These are phyloP conservation scores for Gambelia wislizenii DNA, from an alignment of 2,797 vertebrate species.

Conservation along the genomic window DNA sequence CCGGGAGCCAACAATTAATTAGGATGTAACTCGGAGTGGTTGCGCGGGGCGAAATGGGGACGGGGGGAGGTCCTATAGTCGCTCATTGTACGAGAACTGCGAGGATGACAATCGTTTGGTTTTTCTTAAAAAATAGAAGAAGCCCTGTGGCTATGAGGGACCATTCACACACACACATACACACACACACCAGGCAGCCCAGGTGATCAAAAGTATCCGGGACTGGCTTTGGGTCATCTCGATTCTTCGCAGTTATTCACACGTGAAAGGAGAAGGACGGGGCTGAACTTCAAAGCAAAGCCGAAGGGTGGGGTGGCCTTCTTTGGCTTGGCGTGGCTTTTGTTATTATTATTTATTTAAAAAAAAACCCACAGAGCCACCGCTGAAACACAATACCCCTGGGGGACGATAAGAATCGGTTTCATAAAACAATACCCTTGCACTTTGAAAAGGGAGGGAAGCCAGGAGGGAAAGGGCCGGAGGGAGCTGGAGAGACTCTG, in stretches of 20 bases:
- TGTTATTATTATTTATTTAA: no score
- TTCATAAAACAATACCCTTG: constrained; percentile 77
- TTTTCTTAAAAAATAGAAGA: no score
- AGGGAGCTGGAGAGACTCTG: not conserved
- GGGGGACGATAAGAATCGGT: constrained; percentile 77
- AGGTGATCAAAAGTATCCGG: constrained; percentile 50
- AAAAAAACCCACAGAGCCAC: constrained; percentile 56
- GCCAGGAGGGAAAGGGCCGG: rapidly evolving
- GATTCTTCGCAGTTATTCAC: constrained; percentile 74
- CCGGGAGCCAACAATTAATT: constrained; percentile 81
- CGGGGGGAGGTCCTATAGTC: no score
- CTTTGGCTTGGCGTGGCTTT: no score
- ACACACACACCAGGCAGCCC: constrained; percentile 14
- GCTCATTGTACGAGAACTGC: not conserved
- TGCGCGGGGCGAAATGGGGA: not conserved
- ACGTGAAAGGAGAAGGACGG: constrained; percentile 77
- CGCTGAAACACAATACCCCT: constrained; percentile 79
- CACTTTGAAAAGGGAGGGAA: constrained; percentile 23
- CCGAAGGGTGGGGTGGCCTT: constrained; percentile 18
- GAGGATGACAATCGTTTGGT: not conserved
- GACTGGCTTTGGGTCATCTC: constrained; percentile 71
- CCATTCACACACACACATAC: constrained; percentile 41
- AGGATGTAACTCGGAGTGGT: constrained; percentile 70
- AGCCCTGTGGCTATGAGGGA: not conserved
- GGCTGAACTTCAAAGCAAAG: constrained; percentile 83